Base-by-base conservation (phyloP, 2,797 vertebrate species). In the Silurus aristotelis region DNA sequence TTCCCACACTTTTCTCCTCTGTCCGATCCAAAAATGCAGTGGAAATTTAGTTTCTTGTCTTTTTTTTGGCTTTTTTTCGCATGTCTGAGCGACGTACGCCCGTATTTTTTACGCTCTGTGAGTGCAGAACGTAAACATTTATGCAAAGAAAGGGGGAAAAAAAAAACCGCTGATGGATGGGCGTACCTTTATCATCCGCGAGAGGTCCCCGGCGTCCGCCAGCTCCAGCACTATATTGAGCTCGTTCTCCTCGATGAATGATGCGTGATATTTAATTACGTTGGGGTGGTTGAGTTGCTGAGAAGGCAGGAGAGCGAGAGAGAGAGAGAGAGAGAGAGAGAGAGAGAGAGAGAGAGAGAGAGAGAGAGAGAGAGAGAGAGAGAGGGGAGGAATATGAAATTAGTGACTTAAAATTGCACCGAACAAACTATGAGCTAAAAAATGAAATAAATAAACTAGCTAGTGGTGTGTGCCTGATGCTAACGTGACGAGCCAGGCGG, bases 231-330 rank as follows among this genome's bases (percentile, higher is more conserved):
- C 98, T 92, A 99, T 99, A 93, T 99, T 99, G 89, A 99, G 94
- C 89, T 99, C 98, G 84, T 99, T 99, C 90, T 99, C 97, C 94
- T 99, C 98, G 91, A 99, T 99, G 93, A 99, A 99, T 73, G 97
- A 99, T 48, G 97, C 98, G 68, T 98, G 97, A 89, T 99, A 99
- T 93, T 99, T 99, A 93, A 99, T 99, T 90, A 99, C 98, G 92
- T 99, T 99, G 88, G 98, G 97, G 90, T 99, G 98, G 92, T 99
- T 99, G 93, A 99, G 90, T 98, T 99, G 98, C 98, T 99, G 94
- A 87, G 84, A 87, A 66, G 87, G 13, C 76, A 80, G 80, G 55
- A 75, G 46, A 17, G 48, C 2, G 71, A 73, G 22, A n/a, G 17
- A 87, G 43, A 86, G 68, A 31, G 12, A 68, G 66, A 68, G 27